Evolutionary conservation across 35 echinoderm and acorn worm species (phyloP), one percentile per base, ranked within the genome.

Genomic region (Stichopus chloronotus): DNA sequence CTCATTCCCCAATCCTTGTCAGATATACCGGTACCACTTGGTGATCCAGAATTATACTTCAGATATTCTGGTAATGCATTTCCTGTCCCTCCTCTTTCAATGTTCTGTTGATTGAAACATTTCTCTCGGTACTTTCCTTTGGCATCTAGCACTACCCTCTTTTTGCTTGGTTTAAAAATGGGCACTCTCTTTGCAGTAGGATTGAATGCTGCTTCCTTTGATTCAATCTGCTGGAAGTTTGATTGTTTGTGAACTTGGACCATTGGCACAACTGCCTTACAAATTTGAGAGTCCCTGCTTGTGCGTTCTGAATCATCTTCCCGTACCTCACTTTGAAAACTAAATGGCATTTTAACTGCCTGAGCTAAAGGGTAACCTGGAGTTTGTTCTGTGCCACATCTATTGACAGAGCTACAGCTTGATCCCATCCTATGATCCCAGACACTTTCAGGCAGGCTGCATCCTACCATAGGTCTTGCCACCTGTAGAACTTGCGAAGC

Each of bases 121-220:
- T 74, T 74, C 19, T 19, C 22, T 74, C 2, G 69, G 22, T 16
- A 20, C 54, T 58, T n/a, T 85, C 24, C 56, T 58, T 85, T n/a
- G 10, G 54, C 7, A 43, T 9, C 55, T 58, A n/a, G 52, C 55
- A 85, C 20, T 23, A 43, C 7, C 52, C 20, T 58, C 82, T 85
- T 58, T 43, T 85, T 85, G 13, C 14, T 85, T 9, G 82, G 52
- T 59, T 85, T 85, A 56, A 85, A 85, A 20, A 17, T 85, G 14
- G 82, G 82, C 11, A 85, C 55, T 8, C 56, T 85, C 52, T 56
- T 85, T 58, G 82, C 16, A 17, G 55, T 56, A 58, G 82, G 9
- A 19, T 53, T 14, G 7, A 20, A 74, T 74, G 22, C 22, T 21
- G 12, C 6, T 74, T 74, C 69, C 19, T 74, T 74, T 20, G 69